Evolutionary conservation across 2,888 invertebrate species (phyloP).

Genomic region (Tenthredo livida): DNA sequence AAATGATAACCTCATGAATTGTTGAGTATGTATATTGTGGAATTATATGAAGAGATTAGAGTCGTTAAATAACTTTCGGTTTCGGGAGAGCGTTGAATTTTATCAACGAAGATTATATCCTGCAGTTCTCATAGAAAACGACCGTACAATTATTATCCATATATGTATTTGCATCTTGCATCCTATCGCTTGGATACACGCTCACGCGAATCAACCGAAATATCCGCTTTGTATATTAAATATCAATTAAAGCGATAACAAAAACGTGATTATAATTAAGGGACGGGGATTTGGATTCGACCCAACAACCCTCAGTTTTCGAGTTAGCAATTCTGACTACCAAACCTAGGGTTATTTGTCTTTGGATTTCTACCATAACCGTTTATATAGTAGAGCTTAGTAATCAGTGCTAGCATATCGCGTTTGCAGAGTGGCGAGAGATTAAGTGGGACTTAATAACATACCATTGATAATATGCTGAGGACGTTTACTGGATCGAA

Average conservation of each 20-base stretch:
- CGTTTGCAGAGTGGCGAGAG: not conserved
- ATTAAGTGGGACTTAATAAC: not conserved
- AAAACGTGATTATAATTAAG: not conserved
- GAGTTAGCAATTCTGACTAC: constrained; percentile 14
- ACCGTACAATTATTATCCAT: not conserved
- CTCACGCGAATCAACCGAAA: not conserved
- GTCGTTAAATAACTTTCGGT: not conserved
- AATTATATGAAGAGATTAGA: constrained; percentile 11
- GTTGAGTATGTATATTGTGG: constrained; percentile 1
- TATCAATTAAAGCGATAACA: not conserved
- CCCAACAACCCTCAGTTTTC: not conserved
- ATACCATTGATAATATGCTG: not conserved
- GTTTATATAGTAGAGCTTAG: constrained; percentile 16
- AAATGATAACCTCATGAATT: not conserved
- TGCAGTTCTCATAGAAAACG: not conserved
- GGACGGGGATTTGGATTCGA: not conserved
- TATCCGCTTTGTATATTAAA: not conserved
- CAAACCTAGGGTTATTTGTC: constrained; percentile 26
- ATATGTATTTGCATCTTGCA: not conserved
- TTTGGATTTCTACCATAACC: not conserved
- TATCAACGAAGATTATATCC: not conserved
- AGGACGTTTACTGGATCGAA: not conserved
- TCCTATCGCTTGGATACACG: not conserved
- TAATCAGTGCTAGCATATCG: constrained; percentile 21
- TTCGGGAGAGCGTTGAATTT: not conserved